Evolutionary conservation across 1,140 invertebrate genomes (phyloP), one percentile per base, ranked within the genome.

Genomic region (Euborellia annulipes): DNA sequence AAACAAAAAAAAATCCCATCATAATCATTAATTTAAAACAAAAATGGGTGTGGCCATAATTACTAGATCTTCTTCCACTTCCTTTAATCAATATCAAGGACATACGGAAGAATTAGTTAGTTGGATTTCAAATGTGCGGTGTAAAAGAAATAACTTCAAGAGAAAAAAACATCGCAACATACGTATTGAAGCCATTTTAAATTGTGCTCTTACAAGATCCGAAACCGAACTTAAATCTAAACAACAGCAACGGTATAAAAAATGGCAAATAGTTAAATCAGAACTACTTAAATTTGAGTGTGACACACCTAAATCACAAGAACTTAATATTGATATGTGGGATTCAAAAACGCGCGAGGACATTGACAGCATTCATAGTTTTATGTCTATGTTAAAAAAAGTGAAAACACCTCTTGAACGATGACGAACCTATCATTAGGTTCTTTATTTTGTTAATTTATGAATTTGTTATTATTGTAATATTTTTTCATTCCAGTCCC

Each of bases 401-500:
- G 51, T 63, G 0, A 64, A 64, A 47, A 44, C 40, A 17, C 49
- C 57, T 0, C 17, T 60, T 11, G 50, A 57, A 7, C 57, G 60
- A 42, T 63, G 56, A 62, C 53, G 30, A 13, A 32, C 16, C 21
- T 41, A 2, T 14, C n/a, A 20, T 20, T 14, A 22, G 18, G 40
- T 13, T n/a, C 8, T 20, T 16, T 20, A 30, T 16, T 20, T 13
- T 4, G 13, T 41, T 43, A 43, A 3, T n/a, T 20, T 19, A 43
- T 55, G 52, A 45, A 46, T 36, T 50, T 51, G 52, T 57, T 56
- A 63, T 58, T 58, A 63, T 58, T 47, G 53, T 50, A 55, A 42
- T 61, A 53, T 63, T 63, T 64, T 65, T 65, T 64, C 61, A 49
- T 64, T 65, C 50, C 62, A 65, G 62, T 65, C 61, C 59, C 56